Evolutionary conservation across 2,797 vertebrate genomes (phyloP).

Genomic region (Otolemur crassicaudatus): DNA sequence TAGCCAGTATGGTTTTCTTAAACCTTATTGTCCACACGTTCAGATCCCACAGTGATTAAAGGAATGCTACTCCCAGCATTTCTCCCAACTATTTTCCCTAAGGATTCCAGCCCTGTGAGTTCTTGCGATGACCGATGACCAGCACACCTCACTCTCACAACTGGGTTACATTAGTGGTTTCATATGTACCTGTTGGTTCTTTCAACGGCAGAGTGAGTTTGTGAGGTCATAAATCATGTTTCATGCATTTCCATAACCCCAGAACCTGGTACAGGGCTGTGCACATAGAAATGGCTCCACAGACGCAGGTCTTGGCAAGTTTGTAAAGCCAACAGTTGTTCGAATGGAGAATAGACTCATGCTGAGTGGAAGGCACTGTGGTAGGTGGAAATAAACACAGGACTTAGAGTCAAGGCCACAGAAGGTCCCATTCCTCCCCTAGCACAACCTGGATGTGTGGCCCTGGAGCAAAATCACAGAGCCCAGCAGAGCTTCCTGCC

Average conservation of each 20-base stretch:
- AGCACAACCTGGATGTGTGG: rapidly evolving
- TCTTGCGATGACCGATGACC: not conserved
- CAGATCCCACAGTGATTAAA: not conserved
- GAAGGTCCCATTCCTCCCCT: rapidly evolving
- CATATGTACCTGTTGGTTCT: too few species aligned
- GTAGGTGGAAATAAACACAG: not conserved
- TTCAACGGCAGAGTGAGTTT: not conserved
- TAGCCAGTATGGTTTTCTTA: rapidly evolving
- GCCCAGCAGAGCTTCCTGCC: too few species aligned
- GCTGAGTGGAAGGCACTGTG: too few species aligned
- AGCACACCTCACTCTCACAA: not conserved
- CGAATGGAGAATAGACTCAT: rapidly evolving
- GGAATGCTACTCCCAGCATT: rapidly evolving
- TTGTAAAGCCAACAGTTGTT: rapidly evolving
- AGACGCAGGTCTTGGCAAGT: rapidly evolving
- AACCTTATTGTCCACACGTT: rapidly evolving
- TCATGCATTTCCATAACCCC: rapidly evolving
- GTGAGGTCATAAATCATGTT: rapidly evolving
- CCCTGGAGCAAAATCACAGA: not conserved
- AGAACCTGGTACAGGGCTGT: too few species aligned
- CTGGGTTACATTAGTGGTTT: not conserved
- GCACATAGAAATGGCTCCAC: rapidly evolving
- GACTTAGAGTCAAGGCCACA: not conserved
- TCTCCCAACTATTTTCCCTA: not conserved
- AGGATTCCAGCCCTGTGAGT: too few species aligned